Evolutionary conservation across 2,113 vertebrate species (phyloP).

Genomic region (Choloepus hoffmanni): DNA sequence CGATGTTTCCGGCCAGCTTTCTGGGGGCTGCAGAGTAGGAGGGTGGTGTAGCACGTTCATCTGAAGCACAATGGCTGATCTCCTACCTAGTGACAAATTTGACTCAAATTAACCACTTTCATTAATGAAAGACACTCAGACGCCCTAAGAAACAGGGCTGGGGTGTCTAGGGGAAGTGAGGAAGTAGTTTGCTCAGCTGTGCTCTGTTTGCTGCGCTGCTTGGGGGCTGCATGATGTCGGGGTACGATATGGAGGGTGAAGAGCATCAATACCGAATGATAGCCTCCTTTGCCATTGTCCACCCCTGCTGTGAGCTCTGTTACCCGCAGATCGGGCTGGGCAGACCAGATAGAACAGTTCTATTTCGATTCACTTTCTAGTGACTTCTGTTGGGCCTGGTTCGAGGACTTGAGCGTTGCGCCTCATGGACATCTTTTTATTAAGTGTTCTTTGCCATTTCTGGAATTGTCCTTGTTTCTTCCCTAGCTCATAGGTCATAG

Average conservation of each 20-base stretch:
- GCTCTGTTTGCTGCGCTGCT: neutral
- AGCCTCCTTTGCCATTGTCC: neutral
- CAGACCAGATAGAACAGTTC: neutral
- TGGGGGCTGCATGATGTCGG: neutral
- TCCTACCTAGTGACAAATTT: neutral
- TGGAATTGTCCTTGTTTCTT: conserved; percentile 80
- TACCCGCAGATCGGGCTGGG: neutral
- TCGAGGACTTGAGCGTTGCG: conserved; percentile 66
- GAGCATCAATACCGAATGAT: neutral
- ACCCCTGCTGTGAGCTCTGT: neutral
- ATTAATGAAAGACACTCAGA: neutral
- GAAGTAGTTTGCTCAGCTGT: neutral
- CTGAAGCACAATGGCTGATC: neutral
- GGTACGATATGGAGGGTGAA: neutral
- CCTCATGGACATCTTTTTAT: conserved; percentile 79
- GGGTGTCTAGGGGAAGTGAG: neutral
- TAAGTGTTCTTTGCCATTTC: conserved; percentile 78
- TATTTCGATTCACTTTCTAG: conserved; percentile 51
- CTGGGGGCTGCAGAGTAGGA: neutral
- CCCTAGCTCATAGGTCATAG: conserved; percentile 84
- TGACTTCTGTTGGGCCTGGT: conserved; percentile 59
- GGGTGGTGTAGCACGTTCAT: accelerated
- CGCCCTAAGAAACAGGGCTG: neutral
- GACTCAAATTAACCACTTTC: neutral
- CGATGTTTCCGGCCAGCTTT: accelerated